phyloP scores from a whole-genome alignment of 2,888 invertebrate genomes.

The Folsomia manolachei region DNA sequence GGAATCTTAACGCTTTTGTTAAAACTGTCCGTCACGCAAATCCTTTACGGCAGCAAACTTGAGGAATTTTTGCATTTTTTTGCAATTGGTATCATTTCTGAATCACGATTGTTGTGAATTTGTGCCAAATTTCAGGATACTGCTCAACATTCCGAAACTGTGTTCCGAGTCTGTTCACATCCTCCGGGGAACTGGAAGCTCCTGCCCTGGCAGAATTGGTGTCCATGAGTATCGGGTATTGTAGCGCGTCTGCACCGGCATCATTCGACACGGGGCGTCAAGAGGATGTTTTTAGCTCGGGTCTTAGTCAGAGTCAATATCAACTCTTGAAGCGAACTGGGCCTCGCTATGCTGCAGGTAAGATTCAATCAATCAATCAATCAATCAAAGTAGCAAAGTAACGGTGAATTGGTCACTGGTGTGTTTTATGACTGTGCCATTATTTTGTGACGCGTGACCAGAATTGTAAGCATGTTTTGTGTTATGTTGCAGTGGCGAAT shows the following conservation, averaged over 20 bases:
- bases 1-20: neutral
- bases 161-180: slow-evolving; percentile 35
- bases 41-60: neutral
- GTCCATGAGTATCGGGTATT: slow-evolving; percentile 37
- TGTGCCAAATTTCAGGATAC: slow-evolving; percentile 21
- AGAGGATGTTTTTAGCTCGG: too few species aligned
- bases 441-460: neutral
- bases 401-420: too few species aligned
- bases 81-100: neutral
- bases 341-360: neutral
- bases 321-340: neutral
- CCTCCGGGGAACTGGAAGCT: slow-evolving; percentile 34
- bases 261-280: too few species aligned
- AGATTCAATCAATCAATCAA: too few species aligned
- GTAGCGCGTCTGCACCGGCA: slow-evolving; percentile 25
- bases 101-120: neutral
- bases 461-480: slow-evolving; percentile 4
- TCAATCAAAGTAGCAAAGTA: too few species aligned
- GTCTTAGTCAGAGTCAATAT: too few species aligned
- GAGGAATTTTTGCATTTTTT: neutral
- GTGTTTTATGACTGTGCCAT: neutral
- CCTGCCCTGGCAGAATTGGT: slow-evolving; percentile 39
- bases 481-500: slow-evolving; percentile 35
- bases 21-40: neutral
- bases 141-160: slow-evolving; percentile 36